Percentiles rank a stretch among this genome's conserved stretches.
These are phyloP conservation scores for Petroica traversi DNA, from an alignment of 2,113 vertebrate genomes.

Conservation along the genomic window DNA sequence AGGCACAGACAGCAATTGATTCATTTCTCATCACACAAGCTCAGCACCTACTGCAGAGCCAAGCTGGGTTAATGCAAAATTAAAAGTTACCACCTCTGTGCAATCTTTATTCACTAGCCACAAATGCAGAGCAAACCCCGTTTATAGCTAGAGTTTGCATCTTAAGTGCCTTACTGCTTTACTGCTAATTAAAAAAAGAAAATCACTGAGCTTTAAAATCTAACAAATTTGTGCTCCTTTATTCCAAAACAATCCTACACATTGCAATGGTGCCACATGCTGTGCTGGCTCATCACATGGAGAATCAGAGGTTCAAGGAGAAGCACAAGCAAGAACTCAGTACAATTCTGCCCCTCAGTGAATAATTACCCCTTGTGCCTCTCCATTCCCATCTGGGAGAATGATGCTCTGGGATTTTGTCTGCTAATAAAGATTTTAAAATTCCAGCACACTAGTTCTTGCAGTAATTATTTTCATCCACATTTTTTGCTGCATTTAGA, in stretches of 20 bases:
- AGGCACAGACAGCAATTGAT: background rate
- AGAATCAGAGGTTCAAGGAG: background rate
- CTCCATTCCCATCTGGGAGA: background rate
- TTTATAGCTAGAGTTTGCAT: background rate
- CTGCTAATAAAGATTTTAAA: background rate
- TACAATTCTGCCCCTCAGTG: background rate
- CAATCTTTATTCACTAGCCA: background rate
- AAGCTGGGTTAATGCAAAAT: background rate
- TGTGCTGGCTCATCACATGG: background rate
- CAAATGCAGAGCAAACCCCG: background rate
- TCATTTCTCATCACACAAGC: background rate
- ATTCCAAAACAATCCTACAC: background rate
- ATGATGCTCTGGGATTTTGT: background rate
- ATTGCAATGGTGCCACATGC: background rate
- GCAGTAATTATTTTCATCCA: background rate
- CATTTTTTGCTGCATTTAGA: background rate
- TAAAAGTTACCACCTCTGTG: background rate
- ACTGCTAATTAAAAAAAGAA: background rate
- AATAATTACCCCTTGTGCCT: background rate
- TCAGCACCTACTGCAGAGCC: background rate
- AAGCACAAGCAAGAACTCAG: background rate
- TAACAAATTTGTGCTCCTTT: background rate
- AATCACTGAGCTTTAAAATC: background rate
- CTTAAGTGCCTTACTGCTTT: background rate
- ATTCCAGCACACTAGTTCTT: background rate